Conservation (phyloP, 2,797 vertebrate genomes). For the Coregonus sp. region DNA sequence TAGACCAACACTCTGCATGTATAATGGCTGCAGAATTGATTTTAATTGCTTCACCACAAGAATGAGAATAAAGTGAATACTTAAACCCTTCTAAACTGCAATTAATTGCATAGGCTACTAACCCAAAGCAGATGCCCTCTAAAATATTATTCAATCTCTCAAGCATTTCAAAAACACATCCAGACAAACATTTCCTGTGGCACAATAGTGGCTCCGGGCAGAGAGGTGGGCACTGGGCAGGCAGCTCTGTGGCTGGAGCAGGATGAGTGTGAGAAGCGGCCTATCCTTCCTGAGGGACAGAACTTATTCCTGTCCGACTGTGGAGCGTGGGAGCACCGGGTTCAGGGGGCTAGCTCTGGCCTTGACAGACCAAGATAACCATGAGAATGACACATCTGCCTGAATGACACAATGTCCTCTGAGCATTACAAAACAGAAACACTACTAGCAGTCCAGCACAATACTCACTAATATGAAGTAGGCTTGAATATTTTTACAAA, state of each 20-base stretch:
- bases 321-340: not conserved
- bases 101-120: not conserved
- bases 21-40: not conserved
- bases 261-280: not conserved
- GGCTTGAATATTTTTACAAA: not conserved
- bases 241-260: not conserved
- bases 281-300: slow-evolving; percentile 1
- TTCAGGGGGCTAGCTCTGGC: not conserved
- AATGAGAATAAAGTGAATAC: not conserved
- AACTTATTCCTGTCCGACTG: not conserved
- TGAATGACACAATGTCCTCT: too few species aligned
- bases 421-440: too few species aligned
- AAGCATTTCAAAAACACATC: not conserved
- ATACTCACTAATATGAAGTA: not conserved
- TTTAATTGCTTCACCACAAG: not conserved
- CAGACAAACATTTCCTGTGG: not conserved
- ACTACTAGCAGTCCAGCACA: not conserved
- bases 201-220: not conserved
- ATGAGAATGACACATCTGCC: not conserved
- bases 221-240: not conserved
- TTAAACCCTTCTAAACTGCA: not conserved
- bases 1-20: not conserved
- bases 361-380: slow-evolving; percentile 2
- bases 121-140: not conserved
- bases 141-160: not conserved